Evolutionary conservation across 2,113 vertebrate genomes (phyloP).

Genomic region (Dipodomys spectabilis): DNA sequence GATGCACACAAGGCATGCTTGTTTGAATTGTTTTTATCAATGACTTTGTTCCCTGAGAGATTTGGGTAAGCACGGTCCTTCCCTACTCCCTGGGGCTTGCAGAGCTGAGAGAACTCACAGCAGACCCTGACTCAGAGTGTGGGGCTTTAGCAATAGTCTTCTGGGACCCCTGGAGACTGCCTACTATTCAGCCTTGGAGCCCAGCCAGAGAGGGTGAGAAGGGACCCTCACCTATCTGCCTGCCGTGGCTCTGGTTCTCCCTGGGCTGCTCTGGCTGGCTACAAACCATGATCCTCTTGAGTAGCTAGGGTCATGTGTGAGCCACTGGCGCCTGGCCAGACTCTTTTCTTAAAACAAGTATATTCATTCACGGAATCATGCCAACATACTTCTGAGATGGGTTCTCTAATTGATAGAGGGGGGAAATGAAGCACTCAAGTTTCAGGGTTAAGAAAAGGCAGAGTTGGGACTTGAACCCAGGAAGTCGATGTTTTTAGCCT

Average conservation of each 20-base stretch:
- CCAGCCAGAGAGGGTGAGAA: not conserved
- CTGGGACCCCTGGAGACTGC: not conserved
- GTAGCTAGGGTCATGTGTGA: too few species aligned
- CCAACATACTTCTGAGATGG: not conserved
- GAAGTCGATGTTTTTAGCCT: not conserved
- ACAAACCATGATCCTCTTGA: too few species aligned
- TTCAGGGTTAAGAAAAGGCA: not conserved
- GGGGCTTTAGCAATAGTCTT: not conserved
- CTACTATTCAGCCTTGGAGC: not conserved
- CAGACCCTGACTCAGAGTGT: not conserved
- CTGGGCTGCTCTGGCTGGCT: too few species aligned
- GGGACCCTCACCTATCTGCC: accelerated
- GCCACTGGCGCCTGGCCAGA: not conserved
- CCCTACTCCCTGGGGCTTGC: not conserved
- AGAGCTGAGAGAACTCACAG: not conserved
- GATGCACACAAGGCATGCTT: not conserved
- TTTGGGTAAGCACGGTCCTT: not conserved
- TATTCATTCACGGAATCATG: not conserved
- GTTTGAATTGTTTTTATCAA: not conserved
- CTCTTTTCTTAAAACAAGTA: not conserved
- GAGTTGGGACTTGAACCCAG: not conserved
- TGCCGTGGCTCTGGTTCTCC: not conserved
- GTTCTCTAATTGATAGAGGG: not conserved
- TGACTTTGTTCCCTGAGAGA: not conserved
- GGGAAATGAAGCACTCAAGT: not conserved